These are phyloP conservation scores for Corythoichthys intestinalis DNA, from an alignment of 2,113 vertebrate genomes.

Conservation along the genomic window DNA sequence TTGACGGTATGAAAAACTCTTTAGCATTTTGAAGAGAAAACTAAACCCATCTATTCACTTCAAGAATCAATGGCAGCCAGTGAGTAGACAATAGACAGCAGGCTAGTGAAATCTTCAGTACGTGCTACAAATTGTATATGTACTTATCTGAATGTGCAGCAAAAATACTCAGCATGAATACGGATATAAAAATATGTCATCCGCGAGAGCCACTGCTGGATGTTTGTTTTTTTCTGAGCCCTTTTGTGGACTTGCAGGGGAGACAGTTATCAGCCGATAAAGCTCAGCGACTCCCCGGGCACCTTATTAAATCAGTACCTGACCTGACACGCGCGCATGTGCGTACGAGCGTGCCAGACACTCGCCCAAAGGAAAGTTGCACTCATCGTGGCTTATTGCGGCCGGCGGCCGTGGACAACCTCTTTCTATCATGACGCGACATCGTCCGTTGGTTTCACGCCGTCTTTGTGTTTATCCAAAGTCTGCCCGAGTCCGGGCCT, in stretches of 20 bases:
- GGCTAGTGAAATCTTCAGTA: too few relatives aligned
- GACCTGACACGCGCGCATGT: constrained; percentile 20
- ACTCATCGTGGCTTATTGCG: constrained; percentile 14
- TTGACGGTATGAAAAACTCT: too few relatives aligned
- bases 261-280: constrained; percentile 67
- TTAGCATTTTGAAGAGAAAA: too few relatives aligned
- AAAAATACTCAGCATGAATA: not conserved
- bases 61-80: too few relatives aligned
- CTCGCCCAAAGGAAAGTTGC: not conserved
- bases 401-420: constrained; percentile 18
- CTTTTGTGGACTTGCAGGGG: constrained; percentile 50
- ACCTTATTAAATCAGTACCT: constrained; percentile 69
- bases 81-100: too few relatives aligned
- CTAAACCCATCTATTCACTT: too few relatives aligned
- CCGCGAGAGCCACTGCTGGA: not conserved
- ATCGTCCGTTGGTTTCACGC: constrained; percentile 28
- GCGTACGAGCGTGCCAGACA: constrained; percentile 29
- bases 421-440: constrained; percentile 45
- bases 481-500: constrained; percentile 33
- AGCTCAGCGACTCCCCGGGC: constrained; percentile 57
- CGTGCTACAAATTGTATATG: too few relatives aligned
- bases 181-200: not conserved
- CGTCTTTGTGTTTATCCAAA: constrained; percentile 21
- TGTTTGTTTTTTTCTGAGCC: constrained; percentile 15
- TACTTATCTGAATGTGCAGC: too few relatives aligned